These are phyloP conservation scores for Tapera naevia DNA, from an alignment of 2,797 vertebrate species.

Conservation along the genomic window DNA sequence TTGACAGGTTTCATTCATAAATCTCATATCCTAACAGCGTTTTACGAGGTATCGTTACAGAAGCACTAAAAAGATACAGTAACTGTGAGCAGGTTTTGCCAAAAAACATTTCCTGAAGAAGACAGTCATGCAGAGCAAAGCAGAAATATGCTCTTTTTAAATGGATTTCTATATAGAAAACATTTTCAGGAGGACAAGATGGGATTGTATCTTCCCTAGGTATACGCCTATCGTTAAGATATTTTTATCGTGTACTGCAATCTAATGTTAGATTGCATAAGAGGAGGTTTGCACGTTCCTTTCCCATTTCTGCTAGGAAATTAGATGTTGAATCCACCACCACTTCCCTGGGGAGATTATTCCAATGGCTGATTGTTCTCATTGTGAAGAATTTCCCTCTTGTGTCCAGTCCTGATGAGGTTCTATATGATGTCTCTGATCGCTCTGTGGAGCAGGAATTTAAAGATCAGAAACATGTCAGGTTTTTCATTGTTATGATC, in stretches of 20 bases:
- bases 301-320: slow-evolving; percentile 39
- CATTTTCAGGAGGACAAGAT: background rate
- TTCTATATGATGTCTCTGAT: slow-evolving; percentile 23
- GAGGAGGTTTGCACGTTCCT: slow-evolving; percentile 6
- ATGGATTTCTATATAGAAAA: slow-evolving; percentile 25
- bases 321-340: background rate
- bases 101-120: background rate
- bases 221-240: background rate
- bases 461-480: background rate
- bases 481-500: slow-evolving; percentile 28
- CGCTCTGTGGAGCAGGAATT: background rate
- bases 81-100: slow-evolving; percentile 29
- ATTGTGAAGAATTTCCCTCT: too few relatives aligned
- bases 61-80: background rate
- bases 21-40: background rate
- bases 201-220: slow-evolving; percentile 36
- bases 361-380: too few relatives aligned
- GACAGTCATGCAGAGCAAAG: background rate
- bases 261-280: slow-evolving; percentile 17
- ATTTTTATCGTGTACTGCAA: slow-evolving; percentile 17
- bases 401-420: background rate
- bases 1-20: slow-evolving; percentile 55
- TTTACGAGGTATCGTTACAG: background rate
- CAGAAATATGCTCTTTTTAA: slow-evolving; percentile 1
- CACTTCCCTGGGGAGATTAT: too few relatives aligned